Evolutionary conservation across 2,113 vertebrate genomes (phyloP).

Genomic region (Pitta sordida): DNA sequence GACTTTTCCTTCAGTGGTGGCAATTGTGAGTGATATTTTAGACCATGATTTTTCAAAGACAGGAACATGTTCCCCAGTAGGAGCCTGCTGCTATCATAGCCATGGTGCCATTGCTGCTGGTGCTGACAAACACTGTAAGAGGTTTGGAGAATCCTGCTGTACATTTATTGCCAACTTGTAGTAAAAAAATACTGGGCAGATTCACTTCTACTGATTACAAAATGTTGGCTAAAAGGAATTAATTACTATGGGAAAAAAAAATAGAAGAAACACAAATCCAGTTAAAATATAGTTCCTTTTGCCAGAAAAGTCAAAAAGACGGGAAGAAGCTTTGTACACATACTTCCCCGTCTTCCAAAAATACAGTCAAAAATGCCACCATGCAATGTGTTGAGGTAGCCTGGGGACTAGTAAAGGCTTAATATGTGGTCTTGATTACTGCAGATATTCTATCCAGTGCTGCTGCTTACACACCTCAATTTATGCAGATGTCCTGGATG

Average conservation of each 20-base stretch:
- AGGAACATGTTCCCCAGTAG: not conserved
- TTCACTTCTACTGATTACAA: not conserved
- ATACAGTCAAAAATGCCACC: not conserved
- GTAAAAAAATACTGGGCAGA: not conserved
- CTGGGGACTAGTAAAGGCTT: not conserved
- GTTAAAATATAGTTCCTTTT: not conserved
- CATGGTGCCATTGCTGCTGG: not conserved
- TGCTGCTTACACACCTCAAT: not conserved
- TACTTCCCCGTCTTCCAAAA: accelerated
- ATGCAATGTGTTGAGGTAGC: not conserved
- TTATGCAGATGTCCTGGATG: not conserved
- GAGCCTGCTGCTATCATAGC: not conserved
- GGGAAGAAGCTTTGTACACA: not conserved
- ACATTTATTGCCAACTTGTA: not conserved
- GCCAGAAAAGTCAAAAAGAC: not conserved
- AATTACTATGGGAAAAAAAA: not conserved
- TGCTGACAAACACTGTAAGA: not conserved
- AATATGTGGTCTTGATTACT: not conserved
- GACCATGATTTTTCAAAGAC: not conserved
- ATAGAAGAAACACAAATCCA: not conserved
- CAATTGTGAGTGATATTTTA: not conserved
- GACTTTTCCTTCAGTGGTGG: not conserved
- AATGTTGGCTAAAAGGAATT: not conserved
- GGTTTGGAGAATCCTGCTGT: not conserved
- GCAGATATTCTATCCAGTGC: not conserved